Evolutionary conservation across 2,888 invertebrate genomes (phyloP).

Genomic region (Torymus auratus): DNA sequence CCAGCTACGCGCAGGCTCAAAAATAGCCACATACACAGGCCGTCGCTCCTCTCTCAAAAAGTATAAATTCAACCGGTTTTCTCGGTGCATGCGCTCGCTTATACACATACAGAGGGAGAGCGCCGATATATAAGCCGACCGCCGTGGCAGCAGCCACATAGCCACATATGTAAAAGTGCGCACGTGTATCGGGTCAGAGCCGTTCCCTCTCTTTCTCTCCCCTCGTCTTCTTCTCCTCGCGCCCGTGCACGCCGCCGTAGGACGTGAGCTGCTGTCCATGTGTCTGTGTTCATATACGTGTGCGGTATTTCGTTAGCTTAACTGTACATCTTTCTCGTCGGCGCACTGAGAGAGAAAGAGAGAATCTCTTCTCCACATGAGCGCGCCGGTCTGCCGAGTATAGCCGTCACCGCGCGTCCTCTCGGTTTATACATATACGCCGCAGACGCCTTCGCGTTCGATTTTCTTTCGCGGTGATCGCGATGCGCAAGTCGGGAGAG

Average conservation of each 20-base stretch:
- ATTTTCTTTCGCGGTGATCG: neutral
- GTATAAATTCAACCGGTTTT: slow-evolving; percentile 40
- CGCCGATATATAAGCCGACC: neutral
- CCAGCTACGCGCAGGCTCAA: neutral
- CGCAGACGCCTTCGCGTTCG: neutral
- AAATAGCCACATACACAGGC: neutral
- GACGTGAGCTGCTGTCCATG: too few species aligned
- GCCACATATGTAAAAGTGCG: slow-evolving; percentile 58
- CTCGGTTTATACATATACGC: neutral
- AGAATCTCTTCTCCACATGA: neutral
- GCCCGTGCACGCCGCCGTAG: too few species aligned
- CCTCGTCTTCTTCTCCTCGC: too few species aligned
- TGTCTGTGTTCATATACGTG: too few species aligned
- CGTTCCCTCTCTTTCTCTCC: neutral
- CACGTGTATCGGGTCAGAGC: slow-evolving; percentile 59
- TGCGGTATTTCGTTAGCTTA: slow-evolving; percentile 54
- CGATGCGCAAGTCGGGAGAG: too few species aligned
- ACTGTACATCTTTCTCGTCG: slow-evolving; percentile 54
- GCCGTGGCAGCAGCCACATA: neutral
- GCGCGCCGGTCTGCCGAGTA: neutral
- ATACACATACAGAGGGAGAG: neutral
- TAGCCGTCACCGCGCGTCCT: too few species aligned
- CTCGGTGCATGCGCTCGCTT: neutral
- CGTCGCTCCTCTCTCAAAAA: slow-evolving; percentile 9
- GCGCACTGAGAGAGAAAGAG: too few species aligned